These are phyloP conservation scores for Sapajus apella DNA, from an alignment of 2,113 vertebrate genomes.

Conservation along the genomic window DNA sequence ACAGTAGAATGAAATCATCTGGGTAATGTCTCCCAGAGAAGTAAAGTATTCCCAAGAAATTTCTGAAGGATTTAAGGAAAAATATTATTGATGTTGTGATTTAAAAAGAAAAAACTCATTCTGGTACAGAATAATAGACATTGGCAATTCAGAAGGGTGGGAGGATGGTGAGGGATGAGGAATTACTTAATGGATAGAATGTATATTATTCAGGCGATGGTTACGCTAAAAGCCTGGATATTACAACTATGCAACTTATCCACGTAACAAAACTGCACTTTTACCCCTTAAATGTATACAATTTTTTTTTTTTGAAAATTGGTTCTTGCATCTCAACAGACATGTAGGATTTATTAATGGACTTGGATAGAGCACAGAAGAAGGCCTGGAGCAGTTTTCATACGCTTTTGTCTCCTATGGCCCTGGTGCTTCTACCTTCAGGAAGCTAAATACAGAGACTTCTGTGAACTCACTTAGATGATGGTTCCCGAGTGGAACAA, in stretches of 20 bases:
- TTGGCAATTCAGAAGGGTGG: background rate
- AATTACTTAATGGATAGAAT: background rate
- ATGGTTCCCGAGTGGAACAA: slow-evolving; percentile 36
- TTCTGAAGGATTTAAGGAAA: background rate
- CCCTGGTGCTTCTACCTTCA: slow-evolving; percentile 43
- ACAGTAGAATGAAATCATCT: slow-evolving; percentile 1
- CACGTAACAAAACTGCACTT: background rate
- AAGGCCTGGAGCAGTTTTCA: slow-evolving; percentile 22
- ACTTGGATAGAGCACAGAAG: background rate
- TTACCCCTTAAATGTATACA: background rate
- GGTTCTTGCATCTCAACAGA: background rate
- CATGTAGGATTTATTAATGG: background rate
- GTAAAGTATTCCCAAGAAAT: background rate
- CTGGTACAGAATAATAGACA: background rate
- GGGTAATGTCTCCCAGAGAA: slow-evolving; percentile 5
- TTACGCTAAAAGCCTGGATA: background rate
- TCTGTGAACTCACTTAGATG: slow-evolving; percentile 52
- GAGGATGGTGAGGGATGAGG: background rate
- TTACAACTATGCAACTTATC: background rate
- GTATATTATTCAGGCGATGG: background rate
- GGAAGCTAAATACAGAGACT: slow-evolving; percentile 40
- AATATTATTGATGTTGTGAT: slow-evolving; percentile 40
- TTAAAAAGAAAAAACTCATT: background rate
- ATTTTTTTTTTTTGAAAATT: background rate
- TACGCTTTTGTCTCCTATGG: background rate